Conservation (phyloP, 2,113 vertebrate genomes). For the Lanius collurio region DNA sequence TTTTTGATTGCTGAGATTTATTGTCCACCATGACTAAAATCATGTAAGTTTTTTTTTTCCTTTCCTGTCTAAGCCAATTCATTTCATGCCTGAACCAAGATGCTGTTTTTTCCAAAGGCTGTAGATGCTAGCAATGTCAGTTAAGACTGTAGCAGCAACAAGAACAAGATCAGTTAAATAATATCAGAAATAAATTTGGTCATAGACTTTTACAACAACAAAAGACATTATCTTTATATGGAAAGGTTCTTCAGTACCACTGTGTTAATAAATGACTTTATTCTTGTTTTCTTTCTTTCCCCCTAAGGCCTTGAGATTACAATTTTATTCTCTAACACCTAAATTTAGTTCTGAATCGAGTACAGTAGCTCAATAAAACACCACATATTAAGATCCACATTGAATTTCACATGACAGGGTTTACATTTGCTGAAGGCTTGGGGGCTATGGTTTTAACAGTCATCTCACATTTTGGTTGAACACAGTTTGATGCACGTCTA, state of each 20-base stretch:
- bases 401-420: slow-evolving; percentile 35
- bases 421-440: slow-evolving; percentile 6
- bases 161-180: background rate
- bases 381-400: background rate
- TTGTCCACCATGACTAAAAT: background rate
- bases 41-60: background rate
- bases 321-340: background rate
- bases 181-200: background rate
- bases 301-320: background rate
- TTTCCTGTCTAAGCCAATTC: background rate
- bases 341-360: background rate
- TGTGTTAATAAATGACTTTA: background rate
- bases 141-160: background rate
- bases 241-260: background rate
- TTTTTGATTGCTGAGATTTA: background rate
- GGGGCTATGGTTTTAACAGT: slow-evolving; percentile 43
- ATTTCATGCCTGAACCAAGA: background rate
- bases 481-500: slow-evolving; percentile 56
- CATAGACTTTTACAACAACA: background rate
- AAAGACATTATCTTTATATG: background rate
- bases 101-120: background rate
- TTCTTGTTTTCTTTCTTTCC: background rate
- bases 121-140: background rate
- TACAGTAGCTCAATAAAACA: background rate
- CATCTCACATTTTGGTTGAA: slow-evolving; percentile 49